Evolutionary conservation across 2,888 invertebrate species (phyloP).

Genomic region (Agonopterix heracliana): DNA sequence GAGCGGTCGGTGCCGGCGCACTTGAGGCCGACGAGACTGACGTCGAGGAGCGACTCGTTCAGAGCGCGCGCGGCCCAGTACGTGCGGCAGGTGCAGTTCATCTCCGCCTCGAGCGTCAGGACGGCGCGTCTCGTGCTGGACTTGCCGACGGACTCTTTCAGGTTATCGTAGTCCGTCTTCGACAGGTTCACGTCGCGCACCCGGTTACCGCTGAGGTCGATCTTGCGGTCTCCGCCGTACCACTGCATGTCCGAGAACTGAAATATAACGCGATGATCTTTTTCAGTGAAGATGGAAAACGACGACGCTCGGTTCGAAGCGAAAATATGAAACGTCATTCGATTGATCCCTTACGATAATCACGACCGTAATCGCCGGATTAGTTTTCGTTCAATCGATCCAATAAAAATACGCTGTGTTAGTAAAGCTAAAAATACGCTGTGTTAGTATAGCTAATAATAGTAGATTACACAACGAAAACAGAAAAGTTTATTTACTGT

Average conservation of each 20-base stretch:
- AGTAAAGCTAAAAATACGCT: neutral
- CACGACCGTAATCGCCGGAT: neutral
- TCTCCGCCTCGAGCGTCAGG: constrained; percentile 16
- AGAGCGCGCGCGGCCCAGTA: constrained; percentile 25
- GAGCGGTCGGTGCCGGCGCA: constrained; percentile 9
- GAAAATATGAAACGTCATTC: neutral
- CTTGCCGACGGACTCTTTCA: constrained; percentile 5
- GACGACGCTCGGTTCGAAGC: neutral
- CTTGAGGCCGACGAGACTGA: constrained; percentile 3
- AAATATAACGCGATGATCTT: neutral
- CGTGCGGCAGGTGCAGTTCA: constrained; percentile 25
- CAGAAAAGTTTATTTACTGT: no score
- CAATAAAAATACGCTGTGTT: neutral
- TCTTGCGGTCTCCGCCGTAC: neutral
- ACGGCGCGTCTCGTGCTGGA: constrained; percentile 6
- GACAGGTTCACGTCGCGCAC: constrained; percentile 5
- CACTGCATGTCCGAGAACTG: neutral
- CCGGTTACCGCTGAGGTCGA: constrained; percentile 14
- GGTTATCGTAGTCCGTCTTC: constrained; percentile 1
- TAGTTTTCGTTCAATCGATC: neutral
- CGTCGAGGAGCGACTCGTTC: constrained; percentile 5
- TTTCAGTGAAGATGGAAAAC: no score
- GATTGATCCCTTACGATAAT: neutral
- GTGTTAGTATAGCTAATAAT: no score
- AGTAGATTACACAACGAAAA: no score